Evolutionary conservation across 2,797 vertebrate genomes (phyloP).

Genomic region (Austrolebias charrua): DNA sequence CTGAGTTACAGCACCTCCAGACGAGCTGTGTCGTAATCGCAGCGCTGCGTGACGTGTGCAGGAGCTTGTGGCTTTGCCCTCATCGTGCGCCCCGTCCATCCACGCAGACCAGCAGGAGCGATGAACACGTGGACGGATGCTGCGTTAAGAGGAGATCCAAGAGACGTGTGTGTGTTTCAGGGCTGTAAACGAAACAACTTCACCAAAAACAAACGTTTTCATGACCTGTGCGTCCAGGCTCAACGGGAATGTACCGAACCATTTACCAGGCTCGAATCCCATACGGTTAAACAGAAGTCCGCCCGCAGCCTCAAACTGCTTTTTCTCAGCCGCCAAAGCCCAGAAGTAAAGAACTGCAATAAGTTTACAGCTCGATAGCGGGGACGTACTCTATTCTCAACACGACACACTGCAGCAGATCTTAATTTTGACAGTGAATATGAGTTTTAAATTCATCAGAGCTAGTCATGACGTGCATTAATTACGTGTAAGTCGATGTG

Average conservation of each 20-base stretch:
- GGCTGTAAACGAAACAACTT: slow-evolving; percentile 21
- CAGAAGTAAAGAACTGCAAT: slow-evolving; percentile 63
- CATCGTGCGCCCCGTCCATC: slow-evolving; percentile 41
- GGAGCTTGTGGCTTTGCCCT: slow-evolving; percentile 38
- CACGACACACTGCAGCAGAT: slow-evolving; percentile 29
- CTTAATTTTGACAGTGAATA: slow-evolving; percentile 56
- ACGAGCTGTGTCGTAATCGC: slow-evolving; percentile 74
- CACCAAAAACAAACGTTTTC: not conserved
- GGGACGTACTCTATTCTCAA: slow-evolving; percentile 36
- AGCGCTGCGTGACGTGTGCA: slow-evolving; percentile 6
- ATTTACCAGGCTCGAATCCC: slow-evolving; percentile 53
- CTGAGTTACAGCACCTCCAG: slow-evolving; percentile 85
- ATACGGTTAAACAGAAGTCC: slow-evolving; percentile 44
- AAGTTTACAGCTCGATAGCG: slow-evolving; percentile 49
- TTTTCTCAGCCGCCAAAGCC: slow-evolving; percentile 28
- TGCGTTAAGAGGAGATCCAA: slow-evolving; percentile 25
- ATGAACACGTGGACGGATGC: slow-evolving; percentile 37
- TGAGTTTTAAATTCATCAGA: slow-evolving; percentile 44
- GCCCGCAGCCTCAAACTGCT: slow-evolving; percentile 52
- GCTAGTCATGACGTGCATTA: slow-evolving; percentile 42
- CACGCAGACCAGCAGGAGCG: slow-evolving; percentile 34
- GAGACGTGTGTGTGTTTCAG: slow-evolving; percentile 14
- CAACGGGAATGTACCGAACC: slow-evolving; percentile 53
- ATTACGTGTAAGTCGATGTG: slow-evolving; percentile 36
- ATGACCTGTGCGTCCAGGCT: slow-evolving; percentile 30